Evolutionary conservation across 2,797 vertebrate species (phyloP).

Genomic region (Okamejei kenojei): DNA sequence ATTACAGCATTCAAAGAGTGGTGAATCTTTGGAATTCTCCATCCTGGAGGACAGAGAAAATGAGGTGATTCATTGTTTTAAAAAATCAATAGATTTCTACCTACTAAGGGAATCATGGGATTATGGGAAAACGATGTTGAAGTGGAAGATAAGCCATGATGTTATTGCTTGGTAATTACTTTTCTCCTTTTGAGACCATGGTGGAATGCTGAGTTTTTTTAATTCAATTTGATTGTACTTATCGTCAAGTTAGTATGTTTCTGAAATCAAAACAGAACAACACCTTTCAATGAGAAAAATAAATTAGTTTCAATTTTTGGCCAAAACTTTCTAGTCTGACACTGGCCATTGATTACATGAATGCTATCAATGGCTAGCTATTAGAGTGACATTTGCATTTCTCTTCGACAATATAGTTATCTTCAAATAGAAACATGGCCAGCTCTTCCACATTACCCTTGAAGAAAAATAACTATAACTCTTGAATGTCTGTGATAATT

Average conservation of each 20-base stretch:
- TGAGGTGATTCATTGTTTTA: too few relatives aligned
- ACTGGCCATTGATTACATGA: background rate
- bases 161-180: background rate
- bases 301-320: slow-evolving; percentile 13
- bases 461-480: background rate
- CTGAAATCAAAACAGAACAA: background rate
- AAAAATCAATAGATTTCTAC: too few relatives aligned
- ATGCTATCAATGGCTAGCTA: background rate
- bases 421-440: background rate
- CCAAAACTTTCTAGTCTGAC: background rate
- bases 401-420: background rate
- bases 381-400: background rate
- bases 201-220: background rate
- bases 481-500: background rate
- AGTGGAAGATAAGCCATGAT: too few relatives aligned
- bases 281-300: background rate
- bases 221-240: background rate
- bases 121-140: too few relatives aligned
- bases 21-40: too few relatives aligned
- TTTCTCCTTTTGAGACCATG: background rate
- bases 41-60: too few relatives aligned
- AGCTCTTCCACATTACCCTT: background rate
- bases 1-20: too few relatives aligned
- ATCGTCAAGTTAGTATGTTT: background rate
- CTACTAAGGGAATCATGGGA: too few relatives aligned